These are phyloP conservation scores for Caerostris darwini DNA, from an alignment of 1,140 invertebrate species.

Conservation along the genomic window DNA sequence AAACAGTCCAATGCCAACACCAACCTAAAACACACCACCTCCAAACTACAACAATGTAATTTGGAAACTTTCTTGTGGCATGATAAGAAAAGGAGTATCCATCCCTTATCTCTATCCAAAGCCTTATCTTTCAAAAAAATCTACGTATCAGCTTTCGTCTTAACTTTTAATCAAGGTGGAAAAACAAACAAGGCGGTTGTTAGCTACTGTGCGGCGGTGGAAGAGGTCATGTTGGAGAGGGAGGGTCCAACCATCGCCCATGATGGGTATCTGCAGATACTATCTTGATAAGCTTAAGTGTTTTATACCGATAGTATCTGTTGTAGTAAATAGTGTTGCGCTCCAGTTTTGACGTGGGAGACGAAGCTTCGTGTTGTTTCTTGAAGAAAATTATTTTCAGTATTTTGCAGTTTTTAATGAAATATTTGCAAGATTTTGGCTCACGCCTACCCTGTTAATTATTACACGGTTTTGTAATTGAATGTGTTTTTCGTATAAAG, in stretches of 20 bases:
- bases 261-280: neutral
- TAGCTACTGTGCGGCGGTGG: constrained; percentile 19
- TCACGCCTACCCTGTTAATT: neutral
- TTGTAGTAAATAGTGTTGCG: neutral
- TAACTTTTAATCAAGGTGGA: constrained; percentile 23
- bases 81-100: neutral
- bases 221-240: neutral
- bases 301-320: neutral
- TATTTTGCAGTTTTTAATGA: neutral
- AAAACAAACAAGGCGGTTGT: neutral
- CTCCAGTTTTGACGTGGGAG: neutral
- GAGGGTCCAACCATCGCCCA: neutral
- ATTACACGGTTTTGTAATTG: neutral
- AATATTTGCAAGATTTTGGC: neutral
- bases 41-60: neutral
- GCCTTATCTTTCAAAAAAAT: neutral
- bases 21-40: neutral
- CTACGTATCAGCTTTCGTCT: constrained; percentile 17
- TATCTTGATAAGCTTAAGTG: neutral
- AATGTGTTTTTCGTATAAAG: neutral
- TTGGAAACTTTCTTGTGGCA: neutral
- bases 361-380: neutral
- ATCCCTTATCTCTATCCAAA: neutral
- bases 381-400: neutral
- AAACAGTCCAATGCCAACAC: neutral